Evolutionary conservation across 2,113 vertebrate genomes (phyloP), one percentile per base, ranked within the genome.

Genomic region (Podiceps cristatus): DNA sequence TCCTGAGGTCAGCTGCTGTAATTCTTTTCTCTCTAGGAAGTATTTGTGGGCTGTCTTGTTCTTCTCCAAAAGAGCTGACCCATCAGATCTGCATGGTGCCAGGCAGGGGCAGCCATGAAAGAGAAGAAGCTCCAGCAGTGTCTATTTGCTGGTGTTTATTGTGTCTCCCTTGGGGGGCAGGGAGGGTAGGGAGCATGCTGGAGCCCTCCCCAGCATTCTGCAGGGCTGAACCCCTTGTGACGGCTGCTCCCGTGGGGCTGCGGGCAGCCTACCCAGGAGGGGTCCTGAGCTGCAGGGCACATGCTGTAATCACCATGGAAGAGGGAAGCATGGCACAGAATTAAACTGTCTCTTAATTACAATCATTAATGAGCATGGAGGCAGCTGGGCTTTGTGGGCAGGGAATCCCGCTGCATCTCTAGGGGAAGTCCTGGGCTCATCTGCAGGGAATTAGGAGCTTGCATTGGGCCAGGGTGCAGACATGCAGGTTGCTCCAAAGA

Each of bases 311-410:
- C 84, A 16, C 28, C 42, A 10, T 0, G 1, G 67, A 50, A 47
- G 67, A 49, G 47, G 73, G 71, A 91, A 88, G 45, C 49, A 10
- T 19, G 2, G 22, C 44, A 5, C 15, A 28, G 75, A 80, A 91
- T 88, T 67, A 87, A 90, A 88, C 55, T 31, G 18, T 18, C 85
- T 91, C 95, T 92, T 97, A 95, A 97, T 97, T 96, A 88, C 74
- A 74, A 2, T 72, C 96, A 58, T 96, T 96, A 96, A 97, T 22
- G 91, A 93, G 68, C 60, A 25, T 18, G 72, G 78, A 88, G 88
- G 90, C 87, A 81, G 87, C 94, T 86, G 78, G 77, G 89, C 67
- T 84, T 40, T 6, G 73, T 44, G 82, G 64, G 71, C 69, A 42
- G 94, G 92, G 94, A 96, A 89, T 96, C 89, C 92, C 25, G 0